Percentiles rank a stretch among this genome's conserved stretches.
Evolutionary conservation across 2,888 invertebrate species (phyloP).

Genomic region (Bruchidius siliquastri): DNA sequence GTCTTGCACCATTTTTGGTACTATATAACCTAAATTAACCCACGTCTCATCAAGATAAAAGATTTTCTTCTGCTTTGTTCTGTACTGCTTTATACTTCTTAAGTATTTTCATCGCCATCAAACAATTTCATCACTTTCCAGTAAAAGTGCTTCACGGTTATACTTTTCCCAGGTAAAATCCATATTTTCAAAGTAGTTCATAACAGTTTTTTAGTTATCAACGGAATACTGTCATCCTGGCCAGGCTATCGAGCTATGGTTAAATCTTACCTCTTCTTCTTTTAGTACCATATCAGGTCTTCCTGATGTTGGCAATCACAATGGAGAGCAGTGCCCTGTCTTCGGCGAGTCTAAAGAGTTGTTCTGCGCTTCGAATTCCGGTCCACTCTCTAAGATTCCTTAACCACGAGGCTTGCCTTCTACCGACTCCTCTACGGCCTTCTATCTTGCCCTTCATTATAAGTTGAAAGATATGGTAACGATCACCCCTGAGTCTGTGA

Average conservation of each 20-base stretch:
- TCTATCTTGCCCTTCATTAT: no score
- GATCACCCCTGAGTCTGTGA: no score
- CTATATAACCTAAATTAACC: conserved; percentile 2
- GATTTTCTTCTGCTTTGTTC: conserved; percentile 6
- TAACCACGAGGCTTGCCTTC: no score
- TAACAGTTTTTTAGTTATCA: conserved; percentile 5
- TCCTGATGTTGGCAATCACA: no score
- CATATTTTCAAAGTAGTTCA: not conserved
- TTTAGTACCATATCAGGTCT: no score
- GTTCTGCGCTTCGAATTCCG: no score
- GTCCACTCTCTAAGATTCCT: no score
- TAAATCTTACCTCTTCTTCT: conserved; percentile 7
- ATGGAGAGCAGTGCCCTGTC: no score
- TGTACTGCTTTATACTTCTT: conserved; percentile 1
- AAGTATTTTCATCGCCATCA: conserved; percentile 4
- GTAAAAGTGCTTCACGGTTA: conserved; percentile 1
- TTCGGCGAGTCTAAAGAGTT: no score
- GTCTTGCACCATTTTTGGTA: conserved; percentile 5
- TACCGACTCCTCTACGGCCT: no score
- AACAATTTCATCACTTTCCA: conserved; percentile 8
- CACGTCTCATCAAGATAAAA: conserved; percentile 3
- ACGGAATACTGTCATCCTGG: not conserved
- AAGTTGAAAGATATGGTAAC: no score
- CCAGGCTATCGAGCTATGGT: not conserved
- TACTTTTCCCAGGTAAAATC: conserved; percentile 5